Percentiles rank a stretch among this genome's conserved stretches.
Conservation (phyloP, 2,797 vertebrate genomes). For the Acestrorhynchus altus region DNA sequence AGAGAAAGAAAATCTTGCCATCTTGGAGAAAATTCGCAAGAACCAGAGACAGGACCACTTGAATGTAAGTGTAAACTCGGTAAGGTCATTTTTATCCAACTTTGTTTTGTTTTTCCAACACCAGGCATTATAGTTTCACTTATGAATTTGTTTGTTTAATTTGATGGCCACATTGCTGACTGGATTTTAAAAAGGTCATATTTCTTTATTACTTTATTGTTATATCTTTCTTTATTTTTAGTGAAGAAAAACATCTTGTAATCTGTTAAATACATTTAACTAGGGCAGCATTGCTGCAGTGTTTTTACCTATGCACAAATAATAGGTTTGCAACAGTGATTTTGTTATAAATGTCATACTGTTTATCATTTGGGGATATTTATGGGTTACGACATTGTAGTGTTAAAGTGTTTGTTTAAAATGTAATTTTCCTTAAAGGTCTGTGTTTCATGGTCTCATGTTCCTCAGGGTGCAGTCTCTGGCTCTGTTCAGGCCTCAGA, state of each 20-base stretch:
- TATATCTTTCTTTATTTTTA: too few species aligned
- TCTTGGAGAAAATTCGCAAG: conserved; percentile 97
- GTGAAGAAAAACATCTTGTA: too few species aligned
- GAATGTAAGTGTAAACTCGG: conserved; percentile 85
- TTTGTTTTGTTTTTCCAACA: conserved; percentile 14
- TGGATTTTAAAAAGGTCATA: too few species aligned
- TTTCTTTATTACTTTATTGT: too few species aligned
- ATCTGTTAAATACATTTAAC: too few species aligned
- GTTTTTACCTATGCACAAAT: background rate
- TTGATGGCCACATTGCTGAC: too few species aligned
- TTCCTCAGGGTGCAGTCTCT: conserved; percentile 91
- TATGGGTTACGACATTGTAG: conserved; percentile 1
- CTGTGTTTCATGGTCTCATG: conserved; percentile 9
- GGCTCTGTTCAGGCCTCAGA: conserved; percentile 98
- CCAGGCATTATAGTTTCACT: background rate
- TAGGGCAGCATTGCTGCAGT: too few species aligned
- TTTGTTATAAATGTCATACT: conserved; percentile 3
- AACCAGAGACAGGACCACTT: conserved; percentile 98
- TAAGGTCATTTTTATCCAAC: conserved; percentile 53
- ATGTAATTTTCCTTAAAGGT: conserved; percentile 3
- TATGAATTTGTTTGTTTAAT: too few species aligned
- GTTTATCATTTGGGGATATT: too few species aligned
- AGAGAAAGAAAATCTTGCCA: conserved; percentile 96
- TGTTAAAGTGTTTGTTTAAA: background rate
- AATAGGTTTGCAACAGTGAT: background rate